Evolutionary conservation across 2,113 vertebrate genomes (phyloP), one percentile per base, ranked within the genome.

Genomic region (Heterotis niloticus): DNA sequence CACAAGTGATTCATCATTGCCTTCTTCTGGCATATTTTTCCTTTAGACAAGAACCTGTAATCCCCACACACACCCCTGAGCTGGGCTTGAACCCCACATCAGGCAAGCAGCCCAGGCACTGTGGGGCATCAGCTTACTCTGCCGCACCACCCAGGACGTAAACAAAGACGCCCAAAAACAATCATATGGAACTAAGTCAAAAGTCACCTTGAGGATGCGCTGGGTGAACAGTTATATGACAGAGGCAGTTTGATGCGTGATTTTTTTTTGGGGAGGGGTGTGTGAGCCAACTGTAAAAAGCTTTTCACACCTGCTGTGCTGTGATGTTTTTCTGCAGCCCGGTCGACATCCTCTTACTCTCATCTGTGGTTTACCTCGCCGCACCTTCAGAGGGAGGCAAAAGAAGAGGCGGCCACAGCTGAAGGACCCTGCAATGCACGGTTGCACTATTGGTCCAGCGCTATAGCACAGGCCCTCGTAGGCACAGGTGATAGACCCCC

Each of bases 281-380:
- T 64, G 71, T 28, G 68, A n/a, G 64, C 52, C 29, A 24, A 26
- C 65, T 57, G 23, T 67, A 10, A 59, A 67, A 51, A 16, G 82
- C 78, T 84, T 75, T 84, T 83, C 83, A 79, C 84, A 77, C 83
- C 79, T 76, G 80, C 60, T 54, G 79, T 62, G 72, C 75, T 70
- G 75, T 82, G 82, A 83, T 23, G 85, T 78, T 75, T 44, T 44
- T 44, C 34, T 44, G 60, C 64, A 57, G 74, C 64, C 67, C 56
- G 26, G 76, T 82, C 82, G 18, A 81, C 78, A 77, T 68, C 77
- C 16, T 34, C 77, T 75, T 24, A 29, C 67, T 70, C 51, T 11
- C 16, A 34, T 18, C 0, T 84, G 57, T 54, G 44, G 75, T 84
- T 77, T 56, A 51, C 69, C 57, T 77, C 76, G 80, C 70, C 82